Conservation (phyloP, 1,140 invertebrate species). For the Linepithema humile region DNA sequence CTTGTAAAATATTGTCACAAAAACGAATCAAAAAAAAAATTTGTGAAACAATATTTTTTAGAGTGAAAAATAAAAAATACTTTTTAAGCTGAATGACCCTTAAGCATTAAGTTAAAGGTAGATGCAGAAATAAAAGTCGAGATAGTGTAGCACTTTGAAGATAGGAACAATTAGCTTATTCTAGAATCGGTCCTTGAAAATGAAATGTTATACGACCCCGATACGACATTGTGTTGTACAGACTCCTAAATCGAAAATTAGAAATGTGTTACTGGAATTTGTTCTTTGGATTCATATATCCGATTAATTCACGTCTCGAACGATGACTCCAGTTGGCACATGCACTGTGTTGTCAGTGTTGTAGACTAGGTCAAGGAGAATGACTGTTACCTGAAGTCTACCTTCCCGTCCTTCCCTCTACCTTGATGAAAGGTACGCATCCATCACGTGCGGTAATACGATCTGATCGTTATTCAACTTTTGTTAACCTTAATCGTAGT, state of each 20-base stretch:
- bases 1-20: not conserved
- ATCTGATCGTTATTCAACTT: constrained; percentile 35
- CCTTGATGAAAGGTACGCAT: constrained; percentile 53
- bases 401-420: constrained; percentile 1
- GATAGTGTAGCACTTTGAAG: not conserved
- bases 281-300: not conserved
- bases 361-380: constrained; percentile 73
- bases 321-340: constrained; percentile 44
- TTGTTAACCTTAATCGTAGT: not conserved
- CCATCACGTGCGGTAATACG: not conserved
- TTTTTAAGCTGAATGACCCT: not conserved
- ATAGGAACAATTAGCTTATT: not conserved
- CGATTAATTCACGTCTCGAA: constrained; percentile 70
- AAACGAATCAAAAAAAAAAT: not conserved
- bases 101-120: not conserved
- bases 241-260: constrained; percentile 47
- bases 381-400: constrained; percentile 59
- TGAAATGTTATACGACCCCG: not conserved
- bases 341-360: constrained; percentile 12
- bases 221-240: not conserved
- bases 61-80: not conserved
- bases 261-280: constrained; percentile 2
- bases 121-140: not conserved
- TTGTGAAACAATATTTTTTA: not conserved
- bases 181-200: constrained; percentile 28